Evolutionary conservation across 2,797 vertebrate species (phyloP).

Genomic region (Anniella stebbinsi): DNA sequence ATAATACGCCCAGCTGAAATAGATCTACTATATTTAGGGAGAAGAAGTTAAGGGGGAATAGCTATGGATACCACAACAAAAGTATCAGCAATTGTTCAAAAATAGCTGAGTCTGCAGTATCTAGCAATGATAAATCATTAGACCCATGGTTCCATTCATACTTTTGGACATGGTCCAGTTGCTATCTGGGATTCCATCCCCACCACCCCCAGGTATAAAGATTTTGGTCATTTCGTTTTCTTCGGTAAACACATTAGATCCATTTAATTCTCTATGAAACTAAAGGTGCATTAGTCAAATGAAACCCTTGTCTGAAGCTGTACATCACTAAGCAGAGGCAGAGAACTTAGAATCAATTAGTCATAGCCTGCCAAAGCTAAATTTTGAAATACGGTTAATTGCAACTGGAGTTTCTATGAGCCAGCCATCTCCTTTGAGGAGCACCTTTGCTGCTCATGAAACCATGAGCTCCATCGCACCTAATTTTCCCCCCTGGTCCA

Average conservation of each 20-base stretch:
- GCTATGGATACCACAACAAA: not conserved
- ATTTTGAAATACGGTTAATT: not conserved
- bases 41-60: not conserved
- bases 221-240: not conserved
- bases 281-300: not conserved
- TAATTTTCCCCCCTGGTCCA: too few species aligned
- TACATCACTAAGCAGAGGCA: not conserved
- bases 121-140: not conserved
- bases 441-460: too few species aligned
- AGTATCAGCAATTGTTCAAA: not conserved
- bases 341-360: not conserved
- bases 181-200: too few species aligned
- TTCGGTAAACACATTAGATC: not conserved
- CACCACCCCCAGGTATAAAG: too few species aligned
- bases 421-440: conserved; percentile 5
- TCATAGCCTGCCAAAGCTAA: not conserved
- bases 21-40: not conserved
- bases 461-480: too few species aligned
- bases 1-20: not conserved
- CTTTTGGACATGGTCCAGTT: not conserved
- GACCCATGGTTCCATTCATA: too few species aligned
- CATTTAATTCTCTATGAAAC: not conserved
- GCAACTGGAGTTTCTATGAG: not conserved
- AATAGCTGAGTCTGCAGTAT: not conserved
- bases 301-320: not conserved